These are phyloP conservation scores for Polypterus senegalus DNA, from an alignment of 2,113 vertebrate genomes.

Conservation along the genomic window DNA sequence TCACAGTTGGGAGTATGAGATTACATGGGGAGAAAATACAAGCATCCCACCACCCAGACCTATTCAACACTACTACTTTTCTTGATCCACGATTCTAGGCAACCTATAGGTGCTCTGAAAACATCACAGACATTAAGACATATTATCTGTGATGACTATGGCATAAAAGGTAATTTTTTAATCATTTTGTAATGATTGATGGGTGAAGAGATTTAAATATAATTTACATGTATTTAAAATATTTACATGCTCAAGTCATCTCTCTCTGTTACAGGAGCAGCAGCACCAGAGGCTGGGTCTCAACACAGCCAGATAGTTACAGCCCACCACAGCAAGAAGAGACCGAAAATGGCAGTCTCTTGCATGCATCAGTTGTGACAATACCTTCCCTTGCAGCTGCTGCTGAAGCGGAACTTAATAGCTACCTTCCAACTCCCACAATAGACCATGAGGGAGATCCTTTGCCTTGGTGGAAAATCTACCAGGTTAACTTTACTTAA, in stretches of 20 bases:
- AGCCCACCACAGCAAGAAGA: background rate
- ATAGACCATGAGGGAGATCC: slow-evolving; percentile 14
- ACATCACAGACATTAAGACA: background rate
- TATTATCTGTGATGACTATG: too few species aligned
- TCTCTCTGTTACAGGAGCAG: too few species aligned
- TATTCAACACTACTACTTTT: slow-evolving; percentile 9
- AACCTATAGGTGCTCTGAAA: background rate
- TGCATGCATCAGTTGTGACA: background rate
- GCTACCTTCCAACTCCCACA: slow-evolving; percentile 11
- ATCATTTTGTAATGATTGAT: too few species aligned
- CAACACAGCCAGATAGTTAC: too few species aligned
- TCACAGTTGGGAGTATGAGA: slow-evolving; percentile 5
- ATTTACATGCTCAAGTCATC: too few species aligned
- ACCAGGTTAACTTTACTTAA: slow-evolving; percentile 4
- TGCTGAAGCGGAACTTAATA: slow-evolving; percentile 11
- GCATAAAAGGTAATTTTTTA: too few species aligned
- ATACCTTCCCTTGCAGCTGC: slow-evolving; percentile 6
- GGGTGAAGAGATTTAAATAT: too few species aligned
- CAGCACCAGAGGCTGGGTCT: too few species aligned
- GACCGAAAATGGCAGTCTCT: slow-evolving; percentile 3
- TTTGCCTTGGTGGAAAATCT: slow-evolving; percentile 10
- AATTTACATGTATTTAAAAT: too few species aligned
- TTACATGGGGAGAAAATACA: slow-evolving; percentile 12
- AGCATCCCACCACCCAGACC: slow-evolving; percentile 6
- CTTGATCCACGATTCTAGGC: slow-evolving; percentile 9